Evolutionary conservation across 2,113 vertebrate species (phyloP).

Genomic region (Osmerus eperlanus): DNA sequence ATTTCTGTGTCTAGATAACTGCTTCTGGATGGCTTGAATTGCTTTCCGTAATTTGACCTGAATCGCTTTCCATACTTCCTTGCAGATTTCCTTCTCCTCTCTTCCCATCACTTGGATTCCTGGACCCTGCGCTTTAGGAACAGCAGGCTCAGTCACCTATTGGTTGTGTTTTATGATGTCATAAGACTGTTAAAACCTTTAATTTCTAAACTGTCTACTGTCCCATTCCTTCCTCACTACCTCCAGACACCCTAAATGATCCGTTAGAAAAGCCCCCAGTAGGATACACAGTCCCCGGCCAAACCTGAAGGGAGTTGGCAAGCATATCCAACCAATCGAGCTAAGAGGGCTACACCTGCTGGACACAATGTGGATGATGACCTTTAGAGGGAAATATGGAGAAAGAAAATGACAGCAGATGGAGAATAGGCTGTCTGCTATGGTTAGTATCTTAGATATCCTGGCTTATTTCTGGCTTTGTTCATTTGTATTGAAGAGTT

Average conservation of each 20-base stretch:
- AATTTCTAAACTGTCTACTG: background rate
- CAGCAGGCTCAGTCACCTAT: slow-evolving; percentile 1
- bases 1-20: background rate
- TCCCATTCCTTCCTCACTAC: background rate
- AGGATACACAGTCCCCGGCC: background rate
- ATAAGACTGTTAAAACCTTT: background rate
- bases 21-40: background rate
- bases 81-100: slow-evolving; percentile 1
- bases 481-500: background rate
- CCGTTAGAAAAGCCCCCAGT: background rate
- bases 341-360: background rate
- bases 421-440: background rate
- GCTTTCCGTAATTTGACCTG: background rate
- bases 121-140: slow-evolving; percentile 4
- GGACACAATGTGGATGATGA: background rate
- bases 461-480: background rate
- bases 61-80: background rate
- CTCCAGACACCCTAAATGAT: slow-evolving; percentile 1
- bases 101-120: slow-evolving; percentile 2
- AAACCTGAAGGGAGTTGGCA: background rate
- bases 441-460: slow-evolving; percentile 1
- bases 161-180: background rate
- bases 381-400: slow-evolving; percentile 5
- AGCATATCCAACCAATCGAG: background rate
- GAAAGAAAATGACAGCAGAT: slow-evolving; percentile 3